Evolutionary conservation across 2,113 vertebrate species (phyloP), one percentile per base, ranked within the genome.

Genomic region (Oxyruncus cristatus): DNA sequence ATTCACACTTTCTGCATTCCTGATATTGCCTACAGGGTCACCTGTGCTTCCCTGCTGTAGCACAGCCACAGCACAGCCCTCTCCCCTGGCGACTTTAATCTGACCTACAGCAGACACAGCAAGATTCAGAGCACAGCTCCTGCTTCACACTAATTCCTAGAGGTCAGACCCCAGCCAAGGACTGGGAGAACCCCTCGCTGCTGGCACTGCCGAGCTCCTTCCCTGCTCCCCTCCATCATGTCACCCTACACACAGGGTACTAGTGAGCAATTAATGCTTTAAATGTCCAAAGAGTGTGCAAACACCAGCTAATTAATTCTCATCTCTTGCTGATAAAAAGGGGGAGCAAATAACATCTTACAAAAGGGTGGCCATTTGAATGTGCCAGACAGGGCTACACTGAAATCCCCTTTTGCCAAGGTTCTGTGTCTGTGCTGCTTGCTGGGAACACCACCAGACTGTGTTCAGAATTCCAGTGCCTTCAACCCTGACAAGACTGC

Each of bases 381-480:
- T 1, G 2, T 5, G 27, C 28, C 8, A 12, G 53, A 55, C 6
- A 11, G 7, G 26, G 30, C 23, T 67, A 39, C 6, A 0, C 10
- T 17, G 32, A 59, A 71, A 47, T 14, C 17, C 32, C 3, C 4
- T 14, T 24, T 32, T 12, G 14, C 14, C 14, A 28, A 19, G 39
- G 27, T 52, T 52, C 7, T 22, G 39, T 23, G 47, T 16, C 67
- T 28, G 9, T 14, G 2, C 23, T 47, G 14, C 3, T 2, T 42
- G 37, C 8, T 33, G 50, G 46, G 39, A 42, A 63, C 55, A 62
- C 1, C 2, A 50, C 6, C 30, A 28, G n/a, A 11, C 10, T 52
- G 33, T 27, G 14, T 28, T 49, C 12, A 32, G 76, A 89, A 33
- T 52, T 58, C 77, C 55, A 37, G 35, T 2, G 3, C 35, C 39